Base-by-base conservation (phyloP, 2,888 invertebrate genomes). In the Clitarchus hookeri region DNA sequence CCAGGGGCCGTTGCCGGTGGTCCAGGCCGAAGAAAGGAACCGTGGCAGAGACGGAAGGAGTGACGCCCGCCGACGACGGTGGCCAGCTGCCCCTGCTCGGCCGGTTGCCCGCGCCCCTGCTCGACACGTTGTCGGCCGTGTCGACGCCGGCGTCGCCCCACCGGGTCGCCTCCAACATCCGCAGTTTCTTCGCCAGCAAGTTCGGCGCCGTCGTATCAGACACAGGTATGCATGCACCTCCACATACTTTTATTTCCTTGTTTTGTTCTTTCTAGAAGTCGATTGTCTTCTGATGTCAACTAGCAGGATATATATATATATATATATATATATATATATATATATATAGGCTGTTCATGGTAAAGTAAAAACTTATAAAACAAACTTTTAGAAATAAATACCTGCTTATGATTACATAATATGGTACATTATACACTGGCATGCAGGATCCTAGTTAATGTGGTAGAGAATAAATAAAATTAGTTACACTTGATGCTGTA, bases 141-240 rank as follows among this genome's bases (percentile, higher is more conserved):
- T 84, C 86, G 84, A 87, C 84, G 85, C 86, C 87, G 16, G 84
- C 94, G 91, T 94, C 95, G 91, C 95, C 94, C 89, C 93, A 94
- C 91, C 93, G 95, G 90, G 95, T 95, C 91, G 95, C 96, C 91
- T 94, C 93, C 92, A 95, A 95, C 92, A 94, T 96, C 92, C 93
- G 94, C 91, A 95, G 95, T 90, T 95, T 94, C 93, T 94, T 96
- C 89, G 93, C 94, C 91, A 94, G 94, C 92, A 94, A 94, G 90
- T 93, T 95, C 91, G 93, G 94, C 91, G 93, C 94, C 91, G 93
- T 94, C 91, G 93, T 95, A 92, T 86, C 94, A 90, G 95, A 96
- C 90, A 94, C 95, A 95, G 96, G 96, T 96, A 90, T 93, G 94
- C 88, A 44, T 54, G 25, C 77, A 19, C 6, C 12, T 25, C 0